Base-by-base conservation (phyloP, 2,888 invertebrate species). In the Smittia aterrima region DNA sequence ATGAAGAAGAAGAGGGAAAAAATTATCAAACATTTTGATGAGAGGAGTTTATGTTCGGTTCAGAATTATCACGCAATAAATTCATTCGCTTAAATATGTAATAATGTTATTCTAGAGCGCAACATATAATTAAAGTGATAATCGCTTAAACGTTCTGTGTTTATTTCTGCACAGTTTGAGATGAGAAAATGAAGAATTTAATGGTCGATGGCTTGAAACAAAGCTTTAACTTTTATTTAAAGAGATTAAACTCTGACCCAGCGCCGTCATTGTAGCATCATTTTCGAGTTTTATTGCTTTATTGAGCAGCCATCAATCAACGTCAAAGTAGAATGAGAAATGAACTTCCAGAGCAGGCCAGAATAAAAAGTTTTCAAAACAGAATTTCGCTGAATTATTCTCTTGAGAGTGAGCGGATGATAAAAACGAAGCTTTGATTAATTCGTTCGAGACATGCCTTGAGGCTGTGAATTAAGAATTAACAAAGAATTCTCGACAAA, bases 101-200 rank as follows among this genome's bases (percentile, higher is more conserved):
- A 66, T 66, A 25, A 66, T 66, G 25, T 66, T 66, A 66, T 66
- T 25, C 1, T 58, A 16, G 25, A 1, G 41, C 25, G 40, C 40
- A 73, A 73, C 41, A 73, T 73, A 54, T 64, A 73, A 73, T 73
- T 73, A 73, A 62, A 62, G 72, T 24, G 72, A 73, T 73, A 62
- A 73, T 73, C 72, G 62, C 72, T 62, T 62, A 6, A 58, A 58
- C 20, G 58, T 13, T 58, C 13, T 2, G 20, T 58, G 20, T 22
- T 6, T n/a, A 16, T 7, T 47, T 47, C 58, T 22, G 58, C 58
- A 58, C 58, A 58, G 58, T 58, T 22, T 22, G 58, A 58, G 38
- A 47, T 47, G 16, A 47, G 16, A 47, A n/a, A 47, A 47, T 47
- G 47, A 47, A n/a, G 13, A 47, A 47, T 13, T n/a, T n/a, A 47